A percentile compares a stretch with the other conserved stretches of the same genome.
phyloP scores from a whole-genome alignment of 2,797 vertebrate genomes.

The Spondyliosoma cantharus region DNA sequence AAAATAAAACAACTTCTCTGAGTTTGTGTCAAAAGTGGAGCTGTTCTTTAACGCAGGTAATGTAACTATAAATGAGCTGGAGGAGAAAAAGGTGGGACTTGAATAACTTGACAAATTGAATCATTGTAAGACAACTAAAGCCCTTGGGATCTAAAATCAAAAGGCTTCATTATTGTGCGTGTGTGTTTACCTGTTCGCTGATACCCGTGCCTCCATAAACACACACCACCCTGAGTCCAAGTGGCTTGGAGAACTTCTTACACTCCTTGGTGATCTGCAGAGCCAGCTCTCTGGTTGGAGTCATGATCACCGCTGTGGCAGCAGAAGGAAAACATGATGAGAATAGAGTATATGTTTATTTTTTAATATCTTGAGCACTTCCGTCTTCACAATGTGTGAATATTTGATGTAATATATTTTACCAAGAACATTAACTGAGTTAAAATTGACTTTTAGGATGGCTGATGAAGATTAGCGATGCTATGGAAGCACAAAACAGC shows the following conservation, averaged over 20 bases:
- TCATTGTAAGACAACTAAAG: not conserved
- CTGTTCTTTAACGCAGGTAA: no score
- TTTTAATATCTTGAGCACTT: not conserved
- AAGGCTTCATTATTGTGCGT: no score
- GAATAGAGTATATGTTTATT: rapidly evolving
- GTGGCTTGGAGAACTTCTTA: conserved; percentile 97
- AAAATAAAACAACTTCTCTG: no score
- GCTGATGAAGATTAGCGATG: not conserved
- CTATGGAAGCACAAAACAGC: not conserved
- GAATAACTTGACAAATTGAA: not conserved
- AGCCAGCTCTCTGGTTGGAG: conserved; percentile 96
- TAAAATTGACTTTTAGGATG: not conserved
- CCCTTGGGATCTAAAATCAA: not conserved
- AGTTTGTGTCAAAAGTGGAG: no score
- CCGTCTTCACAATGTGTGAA: not conserved
- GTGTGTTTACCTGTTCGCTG: conserved; percentile 93
- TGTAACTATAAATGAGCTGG: no score
- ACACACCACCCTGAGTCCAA: conserved; percentile 96
- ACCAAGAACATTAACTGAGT: not conserved
- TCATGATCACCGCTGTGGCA: conserved; percentile 94
- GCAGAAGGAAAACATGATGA: not conserved
- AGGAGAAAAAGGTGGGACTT: no score
- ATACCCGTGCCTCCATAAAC: conserved; percentile 99
- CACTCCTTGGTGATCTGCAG: conserved; percentile 99
- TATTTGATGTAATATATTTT: not conserved